A percentile compares a stretch with the other conserved stretches of the same genome.
Evolutionary conservation across 1,140 invertebrate genomes (phyloP).

Genomic region (Helicoverpa zea): DNA sequence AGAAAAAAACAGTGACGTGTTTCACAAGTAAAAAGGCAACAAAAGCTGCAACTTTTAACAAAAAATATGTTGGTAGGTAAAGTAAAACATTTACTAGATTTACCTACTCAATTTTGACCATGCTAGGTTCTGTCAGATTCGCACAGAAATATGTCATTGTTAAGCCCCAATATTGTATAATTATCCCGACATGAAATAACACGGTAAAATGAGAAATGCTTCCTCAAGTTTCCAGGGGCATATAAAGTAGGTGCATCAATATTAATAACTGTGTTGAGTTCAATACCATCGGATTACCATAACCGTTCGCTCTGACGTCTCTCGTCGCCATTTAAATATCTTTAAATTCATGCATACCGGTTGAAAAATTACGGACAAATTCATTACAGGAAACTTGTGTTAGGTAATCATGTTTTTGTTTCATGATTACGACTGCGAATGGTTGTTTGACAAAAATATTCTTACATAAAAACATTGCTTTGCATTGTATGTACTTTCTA

Average conservation of each 20-base stretch:
- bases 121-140: too few relatives aligned
- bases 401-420: neutral
- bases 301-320: slow-evolving; percentile 54
- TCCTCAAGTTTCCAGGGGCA: neutral
- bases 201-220: slow-evolving; percentile 18
- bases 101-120: too few relatives aligned
- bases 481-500: too few relatives aligned
- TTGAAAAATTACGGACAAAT: slow-evolving; percentile 30
- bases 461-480: too few relatives aligned
- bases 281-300: slow-evolving; percentile 51
- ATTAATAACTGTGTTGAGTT: slow-evolving; percentile 45
- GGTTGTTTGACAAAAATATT: neutral
- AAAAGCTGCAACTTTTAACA: too few relatives aligned
- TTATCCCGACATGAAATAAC: neutral
- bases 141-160: too few relatives aligned
- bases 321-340: slow-evolving; percentile 46
- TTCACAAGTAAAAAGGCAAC: too few relatives aligned
- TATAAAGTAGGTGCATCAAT: slow-evolving; percentile 36
- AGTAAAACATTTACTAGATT: too few relatives aligned
- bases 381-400: neutral
- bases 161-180: neutral
- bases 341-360: slow-evolving; percentile 45
- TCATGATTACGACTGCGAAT: too few relatives aligned
- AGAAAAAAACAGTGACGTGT: too few relatives aligned
- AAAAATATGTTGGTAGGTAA: too few relatives aligned